Evolutionary conservation across 2,888 invertebrate genomes (phyloP), one percentile per base, ranked within the genome.

Genomic region (Acanthosepion esculentum): DNA sequence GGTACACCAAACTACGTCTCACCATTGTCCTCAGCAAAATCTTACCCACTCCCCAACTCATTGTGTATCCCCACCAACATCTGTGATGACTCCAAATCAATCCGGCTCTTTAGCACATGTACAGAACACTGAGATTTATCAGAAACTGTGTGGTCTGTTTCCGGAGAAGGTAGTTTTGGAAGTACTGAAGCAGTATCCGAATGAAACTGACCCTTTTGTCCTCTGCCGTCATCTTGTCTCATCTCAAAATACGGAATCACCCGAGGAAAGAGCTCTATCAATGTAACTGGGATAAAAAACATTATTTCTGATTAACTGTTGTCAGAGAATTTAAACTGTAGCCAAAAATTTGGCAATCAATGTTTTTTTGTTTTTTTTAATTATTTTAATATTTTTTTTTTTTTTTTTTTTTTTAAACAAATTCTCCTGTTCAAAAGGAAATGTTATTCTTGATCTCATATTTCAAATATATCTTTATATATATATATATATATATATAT

Each of bases 121-220:
- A 26, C 93, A 91, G 95, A 95, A 12, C 95, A 96, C 23, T 55
- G 98, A 98, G 96, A 98, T 99, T 97, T 99, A 98, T 97, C 99
- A 98, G 97, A 99, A 99, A 97, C 98, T 99, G 95, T 98, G 98
- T n/a, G 98, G 98, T 94, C 98, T 99, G 95, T 99, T 99, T 97
- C 99, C 99, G 0, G 98, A 99, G 96, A 98, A 98, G 95, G 98
- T 99, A 97, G 99, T 99, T n/a, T 98, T 98, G 94, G 98, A 98
- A 94, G 99, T 98, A 0, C 99, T 99, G 98, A 98, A 98, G 95
- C 98, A 98, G 95, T 98, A 98, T 97, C 99, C 99, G 0, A 98
- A 99, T 94, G 99, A 99, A 97, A 98, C 98, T 50, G 98, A 99
- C 97, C 98, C 99, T 23, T 98, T 99, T 97, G 98, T 98, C 96